phyloP scores from a whole-genome alignment of 2,113 vertebrate genomes.

The Oryzias javanicus region DNA sequence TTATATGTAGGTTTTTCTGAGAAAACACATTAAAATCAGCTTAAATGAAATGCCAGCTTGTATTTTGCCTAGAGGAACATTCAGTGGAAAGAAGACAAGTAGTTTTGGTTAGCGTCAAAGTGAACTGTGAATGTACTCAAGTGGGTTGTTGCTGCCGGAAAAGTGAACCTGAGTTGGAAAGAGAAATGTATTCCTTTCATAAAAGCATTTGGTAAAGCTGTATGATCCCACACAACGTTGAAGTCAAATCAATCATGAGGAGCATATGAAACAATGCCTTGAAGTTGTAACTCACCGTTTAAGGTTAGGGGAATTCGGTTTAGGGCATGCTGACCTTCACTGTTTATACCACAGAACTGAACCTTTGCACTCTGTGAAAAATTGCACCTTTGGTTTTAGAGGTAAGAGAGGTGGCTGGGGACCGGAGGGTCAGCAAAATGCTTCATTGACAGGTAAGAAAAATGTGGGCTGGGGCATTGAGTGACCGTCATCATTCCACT shows the following conservation, averaged over 20 bases:
- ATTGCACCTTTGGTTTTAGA: neutral
- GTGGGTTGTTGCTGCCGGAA: conserved; percentile 40
- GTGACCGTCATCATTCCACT: neutral
- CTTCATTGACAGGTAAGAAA: neutral
- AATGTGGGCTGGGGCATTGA: neutral
- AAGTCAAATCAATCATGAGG: conserved; percentile 32
- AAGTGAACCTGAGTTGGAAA: conserved; percentile 30
- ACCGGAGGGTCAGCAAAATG: neutral
- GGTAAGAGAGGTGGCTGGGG: neutral
- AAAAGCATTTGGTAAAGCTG: conserved; percentile 39
- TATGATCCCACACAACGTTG: conserved; percentile 21
- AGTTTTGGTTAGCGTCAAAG: conserved; percentile 36
- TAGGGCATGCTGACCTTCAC: conserved; percentile 26
- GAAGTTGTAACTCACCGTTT: conserved; percentile 55
- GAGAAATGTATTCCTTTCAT: conserved; percentile 26
- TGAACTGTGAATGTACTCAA: conserved; percentile 46
- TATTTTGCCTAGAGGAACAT: conserved; percentile 37
- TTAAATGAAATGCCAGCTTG: conserved; percentile 46
- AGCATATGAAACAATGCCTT: conserved; percentile 62
- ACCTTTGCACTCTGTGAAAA: neutral
- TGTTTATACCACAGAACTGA: conserved; percentile 13
- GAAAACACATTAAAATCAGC: conserved; percentile 63
- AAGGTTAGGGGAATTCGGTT: conserved; percentile 43
- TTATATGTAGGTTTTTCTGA: conserved; percentile 60
- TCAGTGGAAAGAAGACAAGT: conserved; percentile 43